A percentile compares a stretch with the other conserved stretches of the same genome.
phyloP scores from a whole-genome alignment of 2,113 vertebrate species.

The Platichthys flesus region DNA sequence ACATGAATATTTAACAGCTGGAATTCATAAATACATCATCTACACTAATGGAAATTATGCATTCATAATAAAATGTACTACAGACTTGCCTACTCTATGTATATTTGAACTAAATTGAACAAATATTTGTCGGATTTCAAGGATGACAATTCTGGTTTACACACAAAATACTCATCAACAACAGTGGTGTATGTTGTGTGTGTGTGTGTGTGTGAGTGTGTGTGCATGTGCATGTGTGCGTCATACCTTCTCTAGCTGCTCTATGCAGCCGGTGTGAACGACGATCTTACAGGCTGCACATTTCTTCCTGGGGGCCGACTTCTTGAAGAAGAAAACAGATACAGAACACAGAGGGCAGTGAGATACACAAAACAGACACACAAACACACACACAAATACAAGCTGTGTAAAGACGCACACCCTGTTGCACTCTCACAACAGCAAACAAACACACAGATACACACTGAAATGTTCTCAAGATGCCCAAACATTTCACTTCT shows the following conservation, averaged over 20 bases:
- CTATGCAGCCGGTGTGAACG: slow-evolving; percentile 93
- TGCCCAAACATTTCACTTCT: not conserved
- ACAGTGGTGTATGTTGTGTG: not conserved
- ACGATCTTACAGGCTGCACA: slow-evolving; percentile 98
- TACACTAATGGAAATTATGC: not conserved
- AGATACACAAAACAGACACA: slow-evolving; percentile 21
- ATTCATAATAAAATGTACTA: too few relatives aligned
- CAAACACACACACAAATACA: not conserved
- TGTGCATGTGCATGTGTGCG: slow-evolving; percentile 27
- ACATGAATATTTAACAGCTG: not conserved
- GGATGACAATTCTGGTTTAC: too few relatives aligned
- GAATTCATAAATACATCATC: not conserved
- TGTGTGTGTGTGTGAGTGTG: too few relatives aligned
- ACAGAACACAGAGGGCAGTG: slow-evolving; percentile 44
- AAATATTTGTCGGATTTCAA: too few relatives aligned
- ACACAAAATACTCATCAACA: too few relatives aligned
- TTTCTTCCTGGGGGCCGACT: slow-evolving; percentile 94
- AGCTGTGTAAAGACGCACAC: not conserved
- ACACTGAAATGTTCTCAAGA: not conserved
- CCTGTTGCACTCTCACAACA: too few relatives aligned
- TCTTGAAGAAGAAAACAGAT: slow-evolving; percentile 84
- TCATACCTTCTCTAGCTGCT: slow-evolving; percentile 94
- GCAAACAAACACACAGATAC: not conserved
- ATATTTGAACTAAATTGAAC: too few relatives aligned
- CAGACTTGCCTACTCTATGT: not conserved